phyloP scores from a whole-genome alignment of 2,113 vertebrate species.

The Oncorhynchus keta region DNA sequence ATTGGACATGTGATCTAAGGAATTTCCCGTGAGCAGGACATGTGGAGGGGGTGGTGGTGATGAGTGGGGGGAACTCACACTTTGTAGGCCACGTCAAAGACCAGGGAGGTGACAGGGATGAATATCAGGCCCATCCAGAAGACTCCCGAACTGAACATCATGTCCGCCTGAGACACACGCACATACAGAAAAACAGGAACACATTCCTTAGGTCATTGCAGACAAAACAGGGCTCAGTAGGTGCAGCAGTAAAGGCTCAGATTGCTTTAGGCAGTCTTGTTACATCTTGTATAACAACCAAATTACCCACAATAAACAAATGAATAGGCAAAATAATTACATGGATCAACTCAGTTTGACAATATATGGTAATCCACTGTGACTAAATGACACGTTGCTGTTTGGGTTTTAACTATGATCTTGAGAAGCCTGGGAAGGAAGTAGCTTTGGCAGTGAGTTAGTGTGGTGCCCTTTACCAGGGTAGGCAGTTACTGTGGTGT shows the following conservation, averaged over 20 bases:
- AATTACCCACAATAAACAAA: no score
- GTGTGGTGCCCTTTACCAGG: no score
- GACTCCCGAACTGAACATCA: constrained; percentile 93
- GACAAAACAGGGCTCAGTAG: constrained; percentile 26
- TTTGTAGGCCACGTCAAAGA: constrained; percentile 92
- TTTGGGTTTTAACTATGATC: constrained; percentile 31
- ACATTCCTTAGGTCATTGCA: constrained; percentile 27
- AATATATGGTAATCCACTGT: constrained; percentile 43
- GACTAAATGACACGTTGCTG: constrained; percentile 56
- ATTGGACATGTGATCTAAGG: no score
- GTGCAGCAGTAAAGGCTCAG: constrained; percentile 18
- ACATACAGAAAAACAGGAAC: constrained; percentile 31
- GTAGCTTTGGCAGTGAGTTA: constrained; percentile 38
- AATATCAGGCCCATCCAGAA: constrained; percentile 96
- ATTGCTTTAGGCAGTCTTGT: no score
- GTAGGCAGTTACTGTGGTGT: no score
- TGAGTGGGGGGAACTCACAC: constrained; percentile 80
- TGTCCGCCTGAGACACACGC: constrained; percentile 77
- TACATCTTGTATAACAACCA: no score
- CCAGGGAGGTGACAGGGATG: constrained; percentile 90
- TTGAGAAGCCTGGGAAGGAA: constrained; percentile 44
- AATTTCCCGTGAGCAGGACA: no score
- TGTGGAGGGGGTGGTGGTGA: constrained; percentile 11
- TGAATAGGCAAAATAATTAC: constrained; percentile 26
- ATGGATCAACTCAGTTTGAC: constrained; percentile 26